phyloP scores from a whole-genome alignment of 30 jellyfish, hydroid and myxozoan genomes.

The Cassiopea xamachana region DNA sequence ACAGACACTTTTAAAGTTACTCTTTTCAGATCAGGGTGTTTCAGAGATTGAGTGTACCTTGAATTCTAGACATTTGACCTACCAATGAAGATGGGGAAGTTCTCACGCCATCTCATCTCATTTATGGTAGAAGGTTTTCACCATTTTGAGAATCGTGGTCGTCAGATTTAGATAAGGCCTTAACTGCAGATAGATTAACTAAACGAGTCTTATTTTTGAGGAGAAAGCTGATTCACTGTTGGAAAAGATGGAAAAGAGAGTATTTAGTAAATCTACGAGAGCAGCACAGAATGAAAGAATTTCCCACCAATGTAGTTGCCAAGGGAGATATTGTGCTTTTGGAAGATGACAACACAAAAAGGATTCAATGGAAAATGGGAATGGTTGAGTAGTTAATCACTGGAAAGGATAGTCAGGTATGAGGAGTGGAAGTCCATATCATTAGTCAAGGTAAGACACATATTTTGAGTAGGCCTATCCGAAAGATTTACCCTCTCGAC shows the following conservation, averaged over 20 bases:
- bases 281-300: slow-evolving; percentile 16
- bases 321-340: slow-evolving; percentile 14
- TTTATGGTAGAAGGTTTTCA: slow-evolving; percentile 23
- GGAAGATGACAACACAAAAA: slow-evolving; percentile 13
- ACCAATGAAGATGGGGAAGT: slow-evolving; percentile 38
- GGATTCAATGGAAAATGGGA: slow-evolving; percentile 12
- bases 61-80: slow-evolving; percentile 39
- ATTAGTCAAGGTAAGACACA: slow-evolving; percentile 9
- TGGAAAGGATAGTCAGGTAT: slow-evolving; percentile 26
- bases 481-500: slow-evolving; percentile 17
- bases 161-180: neutral
- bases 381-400: neutral
- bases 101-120: slow-evolving; percentile 54
- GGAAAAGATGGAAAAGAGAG: slow-evolving; percentile 69
- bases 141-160: slow-evolving; percentile 2
- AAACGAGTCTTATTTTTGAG: slow-evolving; percentile 9
- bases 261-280: slow-evolving; percentile 59
- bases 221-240: slow-evolving; percentile 39
- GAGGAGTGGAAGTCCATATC: neutral
- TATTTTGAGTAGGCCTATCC: slow-evolving; percentile 13
- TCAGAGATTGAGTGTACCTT: slow-evolving; percentile 31
- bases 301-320: neutral
- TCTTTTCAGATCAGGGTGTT: neutral
- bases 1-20: slow-evolving; percentile 18
- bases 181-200: slow-evolving; percentile 2